Conservation (phyloP, 2,797 vertebrate species). For the Takifugu rubripes region DNA sequence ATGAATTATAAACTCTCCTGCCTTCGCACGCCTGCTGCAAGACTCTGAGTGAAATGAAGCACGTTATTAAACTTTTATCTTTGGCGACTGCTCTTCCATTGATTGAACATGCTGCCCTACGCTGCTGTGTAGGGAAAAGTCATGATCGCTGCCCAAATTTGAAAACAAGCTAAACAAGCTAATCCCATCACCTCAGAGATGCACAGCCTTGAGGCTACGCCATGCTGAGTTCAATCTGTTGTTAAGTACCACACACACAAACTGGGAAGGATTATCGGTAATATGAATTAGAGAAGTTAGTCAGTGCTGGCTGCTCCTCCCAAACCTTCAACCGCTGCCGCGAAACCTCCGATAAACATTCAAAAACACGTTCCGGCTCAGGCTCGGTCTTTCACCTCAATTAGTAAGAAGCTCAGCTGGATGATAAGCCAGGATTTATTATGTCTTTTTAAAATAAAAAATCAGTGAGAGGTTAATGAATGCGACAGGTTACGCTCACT, state of each 20-base stretch:
- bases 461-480: conserved; percentile 12
- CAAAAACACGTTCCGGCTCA: conserved; percentile 20
- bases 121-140: conserved; percentile 20
- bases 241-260: conserved; percentile 55
- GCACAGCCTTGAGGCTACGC: conserved; percentile 4
- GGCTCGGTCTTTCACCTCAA: conserved; percentile 39
- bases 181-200: conserved; percentile 17
- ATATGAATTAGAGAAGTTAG: conserved; percentile 55
- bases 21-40: conserved; percentile 6
- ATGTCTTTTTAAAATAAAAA: conserved; percentile 21
- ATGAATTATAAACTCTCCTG: conserved; percentile 24
- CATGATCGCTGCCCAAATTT: conserved; percentile 23
- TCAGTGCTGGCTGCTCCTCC: conserved; percentile 26
- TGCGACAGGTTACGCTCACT: conserved; percentile 2
- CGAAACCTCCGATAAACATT: conserved; percentile 33
- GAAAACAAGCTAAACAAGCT: conserved; percentile 15
- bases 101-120: not conserved
- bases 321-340: conserved; percentile 14
- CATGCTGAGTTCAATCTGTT: conserved; percentile 41
- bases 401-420: conserved; percentile 26
- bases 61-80: conserved; percentile 15
- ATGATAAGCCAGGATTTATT: conserved; percentile 24
- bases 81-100: conserved; percentile 11
- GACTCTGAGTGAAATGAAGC: conserved; percentile 18
- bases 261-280: conserved; percentile 53